Conservation (phyloP, 2,113 vertebrate species). For the Camelus bactrianus region DNA sequence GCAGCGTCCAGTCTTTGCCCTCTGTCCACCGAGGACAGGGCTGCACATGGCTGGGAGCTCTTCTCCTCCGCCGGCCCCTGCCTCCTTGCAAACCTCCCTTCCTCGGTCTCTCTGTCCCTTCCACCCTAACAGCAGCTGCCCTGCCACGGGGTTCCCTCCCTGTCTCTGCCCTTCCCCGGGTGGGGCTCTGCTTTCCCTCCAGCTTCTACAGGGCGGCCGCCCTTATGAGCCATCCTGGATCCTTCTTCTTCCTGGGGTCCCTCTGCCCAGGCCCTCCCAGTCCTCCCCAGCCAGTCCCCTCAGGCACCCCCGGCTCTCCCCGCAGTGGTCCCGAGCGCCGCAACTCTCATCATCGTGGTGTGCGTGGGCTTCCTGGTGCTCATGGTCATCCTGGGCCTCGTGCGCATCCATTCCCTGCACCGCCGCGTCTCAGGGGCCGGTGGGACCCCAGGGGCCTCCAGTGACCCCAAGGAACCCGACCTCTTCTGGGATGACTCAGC, state of each 20-base stretch:
- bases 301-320: neutral
- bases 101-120: neutral
- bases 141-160: neutral
- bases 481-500: constrained; percentile 98
- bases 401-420: constrained; percentile 97
- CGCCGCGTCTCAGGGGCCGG: constrained; percentile 83
- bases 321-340: constrained; percentile 96
- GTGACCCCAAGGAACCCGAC: constrained; percentile 90
- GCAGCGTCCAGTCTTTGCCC: neutral
- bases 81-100: neutral
- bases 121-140: neutral
- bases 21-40: neutral
- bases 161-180: neutral
- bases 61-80: neutral
- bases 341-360: constrained; percentile 98
- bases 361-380: constrained; percentile 98
- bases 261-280: neutral
- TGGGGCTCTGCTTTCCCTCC: neutral
- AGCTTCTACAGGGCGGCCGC: neutral
- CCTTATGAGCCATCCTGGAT: neutral
- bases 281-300: rapidly evolving
- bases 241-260: neutral
- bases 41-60: neutral
- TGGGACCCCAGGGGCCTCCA: constrained; percentile 66
- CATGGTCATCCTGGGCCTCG: constrained; percentile 97